A percentile compares a stretch with the other conserved stretches of the same genome.
Conservation (phyloP, 2,113 vertebrate genomes). For the Cebus imitator region DNA sequence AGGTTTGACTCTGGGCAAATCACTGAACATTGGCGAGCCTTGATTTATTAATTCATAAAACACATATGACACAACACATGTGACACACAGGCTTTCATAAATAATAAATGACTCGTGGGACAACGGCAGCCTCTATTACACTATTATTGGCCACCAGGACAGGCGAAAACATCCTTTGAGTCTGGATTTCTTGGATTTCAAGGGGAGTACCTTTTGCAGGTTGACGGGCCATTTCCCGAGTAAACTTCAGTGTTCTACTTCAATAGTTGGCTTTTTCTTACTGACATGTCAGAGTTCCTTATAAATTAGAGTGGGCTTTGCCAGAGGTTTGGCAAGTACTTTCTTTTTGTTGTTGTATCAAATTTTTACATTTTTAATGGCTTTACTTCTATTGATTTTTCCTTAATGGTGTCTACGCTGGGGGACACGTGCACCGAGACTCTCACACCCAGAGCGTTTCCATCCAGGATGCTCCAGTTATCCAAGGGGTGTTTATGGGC, state of each 20-base stretch:
- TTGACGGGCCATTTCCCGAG: background rate
- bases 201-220: background rate
- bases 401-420: background rate
- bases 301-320: background rate
- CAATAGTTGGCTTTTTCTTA: background rate
- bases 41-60: background rate
- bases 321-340: background rate
- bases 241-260: background rate
- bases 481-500: too few relatives aligned
- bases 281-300: background rate
- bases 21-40: background rate
- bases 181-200: background rate
- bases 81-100: background rate
- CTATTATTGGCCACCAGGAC: rapidly evolving
- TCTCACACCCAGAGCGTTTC: background rate
- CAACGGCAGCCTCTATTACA: background rate
- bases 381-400: background rate
- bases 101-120: background rate
- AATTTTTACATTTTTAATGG: too few relatives aligned
- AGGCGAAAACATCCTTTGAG: background rate
- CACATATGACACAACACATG: background rate
- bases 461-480: too few relatives aligned
- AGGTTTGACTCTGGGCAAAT: background rate
- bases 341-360: too few relatives aligned
- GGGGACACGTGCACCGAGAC: rapidly evolving